Conservation (phyloP, 2,797 vertebrate species). For the Vultur gryphus region DNA sequence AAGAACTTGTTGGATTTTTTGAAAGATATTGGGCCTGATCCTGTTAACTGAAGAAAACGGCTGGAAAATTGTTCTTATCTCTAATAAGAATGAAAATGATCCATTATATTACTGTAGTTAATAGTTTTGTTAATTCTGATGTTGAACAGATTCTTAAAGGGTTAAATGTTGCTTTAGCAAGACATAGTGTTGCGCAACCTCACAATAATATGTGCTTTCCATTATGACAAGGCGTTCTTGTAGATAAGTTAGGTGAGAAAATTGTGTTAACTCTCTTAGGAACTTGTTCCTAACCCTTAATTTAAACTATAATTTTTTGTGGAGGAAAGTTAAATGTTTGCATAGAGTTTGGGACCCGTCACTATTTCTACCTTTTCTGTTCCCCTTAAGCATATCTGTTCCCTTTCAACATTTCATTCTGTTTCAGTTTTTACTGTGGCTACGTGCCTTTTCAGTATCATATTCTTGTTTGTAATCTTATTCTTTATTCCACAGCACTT, state of each 20-base stretch:
- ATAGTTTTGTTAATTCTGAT: not conserved
- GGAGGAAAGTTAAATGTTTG: not conserved
- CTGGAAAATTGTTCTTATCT: not conserved
- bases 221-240: not conserved
- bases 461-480: not conserved
- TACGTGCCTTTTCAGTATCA: not conserved
- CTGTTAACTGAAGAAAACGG: not conserved
- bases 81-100: not conserved
- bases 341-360: constrained; percentile 38
- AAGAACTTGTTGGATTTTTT: not conserved
- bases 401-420: constrained; percentile 2
- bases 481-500: not conserved
- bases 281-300: not conserved
- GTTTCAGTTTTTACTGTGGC: not conserved
- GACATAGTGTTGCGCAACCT: not conserved
- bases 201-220: not conserved
- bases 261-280: not conserved
- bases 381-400: not conserved
- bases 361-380: constrained; percentile 31
- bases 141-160: not conserved
- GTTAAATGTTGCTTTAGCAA: not conserved
- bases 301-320: not conserved
- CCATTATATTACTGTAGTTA: not conserved
- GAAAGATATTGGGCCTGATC: not conserved
- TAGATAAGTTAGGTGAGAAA: not conserved